Percentiles rank a stretch among this genome's conserved stretches.
These are phyloP conservation scores for Scelioninae gen. 2 DNA, from an alignment of 2,888 invertebrate genomes.

Conservation along the genomic window DNA sequence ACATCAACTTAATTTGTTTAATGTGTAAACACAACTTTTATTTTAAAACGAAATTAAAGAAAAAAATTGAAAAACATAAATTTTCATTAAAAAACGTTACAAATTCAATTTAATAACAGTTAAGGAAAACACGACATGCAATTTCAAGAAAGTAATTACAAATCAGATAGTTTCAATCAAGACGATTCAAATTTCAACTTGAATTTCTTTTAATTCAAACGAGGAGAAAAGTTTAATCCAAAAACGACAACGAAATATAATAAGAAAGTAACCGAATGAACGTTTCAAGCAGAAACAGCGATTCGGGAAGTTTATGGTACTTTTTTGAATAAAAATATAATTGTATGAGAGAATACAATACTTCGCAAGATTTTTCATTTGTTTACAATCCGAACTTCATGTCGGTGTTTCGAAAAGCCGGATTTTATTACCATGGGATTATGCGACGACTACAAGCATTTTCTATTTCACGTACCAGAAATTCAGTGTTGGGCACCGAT, in stretches of 20 bases:
- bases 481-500: slow-evolving; percentile 50
- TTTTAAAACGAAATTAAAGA: no score
- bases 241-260: no score
- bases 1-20: no score
- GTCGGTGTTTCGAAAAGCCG: slow-evolving; percentile 53
- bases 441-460: slow-evolving; percentile 51
- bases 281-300: neutral
- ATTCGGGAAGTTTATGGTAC: slow-evolving; percentile 16
- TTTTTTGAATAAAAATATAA: slow-evolving; percentile 35
- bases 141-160: slow-evolving; percentile 17
- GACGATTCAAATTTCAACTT: neutral
- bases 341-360: slow-evolving; percentile 10
- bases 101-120: slow-evolving; percentile 11
- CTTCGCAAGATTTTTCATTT: slow-evolving; percentile 30
- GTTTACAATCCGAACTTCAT: slow-evolving; percentile 43
- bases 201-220: no score
- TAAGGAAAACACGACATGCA: slow-evolving; percentile 2
- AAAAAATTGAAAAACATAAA: no score
- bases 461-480: slow-evolving; percentile 56
- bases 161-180: slow-evolving; percentile 1
- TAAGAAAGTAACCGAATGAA: neutral
- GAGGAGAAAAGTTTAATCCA: no score
- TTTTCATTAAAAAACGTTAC: neutral
- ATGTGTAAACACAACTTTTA: no score
- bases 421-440: slow-evolving; percentile 56